These are phyloP conservation scores for Carassius gibelio DNA, from an alignment of 2,113 vertebrate genomes.

Conservation along the genomic window DNA sequence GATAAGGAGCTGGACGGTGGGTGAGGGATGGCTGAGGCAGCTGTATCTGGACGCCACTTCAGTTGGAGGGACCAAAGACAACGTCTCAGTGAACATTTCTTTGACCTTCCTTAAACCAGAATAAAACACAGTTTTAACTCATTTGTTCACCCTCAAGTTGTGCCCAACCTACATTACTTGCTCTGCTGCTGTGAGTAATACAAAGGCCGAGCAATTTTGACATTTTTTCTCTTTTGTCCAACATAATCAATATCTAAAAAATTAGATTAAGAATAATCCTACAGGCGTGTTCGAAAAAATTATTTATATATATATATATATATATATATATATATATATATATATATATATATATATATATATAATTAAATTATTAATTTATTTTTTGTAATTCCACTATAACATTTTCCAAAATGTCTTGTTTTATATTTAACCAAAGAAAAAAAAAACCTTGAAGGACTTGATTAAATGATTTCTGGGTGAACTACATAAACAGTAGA, in stretches of 20 bases:
- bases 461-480: background rate
- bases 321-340: too few relatives aligned
- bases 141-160: background rate
- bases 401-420: background rate
- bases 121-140: background rate
- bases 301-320: too few relatives aligned
- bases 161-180: background rate
- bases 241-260: too few relatives aligned
- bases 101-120: background rate
- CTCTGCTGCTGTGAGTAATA: background rate
- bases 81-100: background rate
- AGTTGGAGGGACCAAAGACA: background rate
- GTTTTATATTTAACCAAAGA: background rate
- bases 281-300: too few relatives aligned
- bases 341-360: too few relatives aligned
- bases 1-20: constrained; percentile 3
- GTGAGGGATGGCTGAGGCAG: background rate
- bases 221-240: too few relatives aligned
- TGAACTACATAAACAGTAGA: background rate
- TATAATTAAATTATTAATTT: too few relatives aligned
- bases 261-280: too few relatives aligned
- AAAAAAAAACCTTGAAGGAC: background rate
- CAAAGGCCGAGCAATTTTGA: background rate
- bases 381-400: too few relatives aligned
- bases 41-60: background rate